Evolutionary conservation across 2,113 vertebrate species (phyloP), one percentile per base, ranked within the genome.

Genomic region (Labeo rohita): DNA sequence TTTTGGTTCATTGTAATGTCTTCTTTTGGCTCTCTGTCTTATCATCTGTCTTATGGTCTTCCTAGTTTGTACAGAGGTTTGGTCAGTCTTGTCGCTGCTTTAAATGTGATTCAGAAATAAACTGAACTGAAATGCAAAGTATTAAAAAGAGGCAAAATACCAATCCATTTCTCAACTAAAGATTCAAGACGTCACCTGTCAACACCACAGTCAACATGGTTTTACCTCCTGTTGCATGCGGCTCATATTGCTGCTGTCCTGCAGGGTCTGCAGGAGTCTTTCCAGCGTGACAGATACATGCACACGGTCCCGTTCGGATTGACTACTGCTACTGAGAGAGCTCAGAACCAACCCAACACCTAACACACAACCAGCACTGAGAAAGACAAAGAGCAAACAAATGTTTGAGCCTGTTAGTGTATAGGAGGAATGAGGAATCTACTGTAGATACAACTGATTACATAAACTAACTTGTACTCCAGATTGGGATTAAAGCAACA

Each of bases 141-240:
- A 28, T 39, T 5, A 39, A 5, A 7, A 13, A 23, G 12, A 2
- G 23, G 0, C 63, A 34, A 28, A 66, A 66, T 66, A 66, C 3
- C 23, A 66, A 28, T 11, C 63, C 63, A 36, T 49, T 15, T 70
- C 56, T n/a, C 56, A 3, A n/a, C 8, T n/a, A 61, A n/a, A n/a
- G 56, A 61, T n/a, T n/a, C 56, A n/a, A 61, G 1, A 61, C 52
- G 1, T 18, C 52, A 54, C 1, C 52, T 54, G 6, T 16, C 2
- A 59, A 21, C 56, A 59, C 56, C 21, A 12, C 1, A 39, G 28
- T 39, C 8, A 11, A 11, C 10, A 49, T 50, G 28, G 13, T 6
- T 73, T 6, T 47, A 99, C 98, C 97, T 99, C 98, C 92, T 98
- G 98, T 77, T 96, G 90, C 8, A 95, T 95, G 90, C 97, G 96